These are phyloP conservation scores for Sminthurinus aureus DNA, from an alignment of 2,888 invertebrate species.

Conservation along the genomic window DNA sequence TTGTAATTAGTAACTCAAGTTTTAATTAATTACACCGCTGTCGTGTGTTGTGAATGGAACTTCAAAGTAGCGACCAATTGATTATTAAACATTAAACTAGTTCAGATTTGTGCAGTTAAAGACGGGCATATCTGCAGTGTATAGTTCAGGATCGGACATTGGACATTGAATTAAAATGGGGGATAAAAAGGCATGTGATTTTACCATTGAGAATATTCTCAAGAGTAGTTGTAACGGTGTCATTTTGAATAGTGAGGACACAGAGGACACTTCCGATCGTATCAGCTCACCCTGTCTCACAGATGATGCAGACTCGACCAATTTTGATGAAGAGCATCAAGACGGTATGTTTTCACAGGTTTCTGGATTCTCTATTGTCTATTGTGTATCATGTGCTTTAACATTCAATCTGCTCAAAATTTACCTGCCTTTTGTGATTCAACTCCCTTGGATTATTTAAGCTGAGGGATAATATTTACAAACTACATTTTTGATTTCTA, in stretches of 20 bases:
- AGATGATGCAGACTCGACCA: constrained; percentile 58
- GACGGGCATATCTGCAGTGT: no score
- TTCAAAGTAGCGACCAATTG: no score
- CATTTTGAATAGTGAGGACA: background rate
- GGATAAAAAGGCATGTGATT: constrained; percentile 54
- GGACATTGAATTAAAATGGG: constrained; percentile 14
- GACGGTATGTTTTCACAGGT: constrained; percentile 37
- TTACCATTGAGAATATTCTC: constrained; percentile 58
- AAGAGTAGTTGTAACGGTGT: constrained; percentile 40
- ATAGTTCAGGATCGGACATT: no score
- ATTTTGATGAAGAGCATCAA: constrained; percentile 48
- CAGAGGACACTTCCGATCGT: constrained; percentile 11
- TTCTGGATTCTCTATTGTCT: background rate
- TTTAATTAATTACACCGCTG: no score
- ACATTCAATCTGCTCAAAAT: background rate
- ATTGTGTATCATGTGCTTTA: background rate
- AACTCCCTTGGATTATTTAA: no score
- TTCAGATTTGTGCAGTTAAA: no score
- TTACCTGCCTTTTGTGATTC: background rate
- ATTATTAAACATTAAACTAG: no score
- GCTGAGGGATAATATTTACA: no score
- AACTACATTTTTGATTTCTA: no score
- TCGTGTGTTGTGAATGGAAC: no score
- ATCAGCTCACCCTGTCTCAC: constrained; percentile 23
- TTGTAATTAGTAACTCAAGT: no score